A percentile compares a stretch with the other conserved stretches of the same genome.
phyloP scores from a whole-genome alignment of 2,797 vertebrate genomes.

The Novumbra hubbsi region DNA sequence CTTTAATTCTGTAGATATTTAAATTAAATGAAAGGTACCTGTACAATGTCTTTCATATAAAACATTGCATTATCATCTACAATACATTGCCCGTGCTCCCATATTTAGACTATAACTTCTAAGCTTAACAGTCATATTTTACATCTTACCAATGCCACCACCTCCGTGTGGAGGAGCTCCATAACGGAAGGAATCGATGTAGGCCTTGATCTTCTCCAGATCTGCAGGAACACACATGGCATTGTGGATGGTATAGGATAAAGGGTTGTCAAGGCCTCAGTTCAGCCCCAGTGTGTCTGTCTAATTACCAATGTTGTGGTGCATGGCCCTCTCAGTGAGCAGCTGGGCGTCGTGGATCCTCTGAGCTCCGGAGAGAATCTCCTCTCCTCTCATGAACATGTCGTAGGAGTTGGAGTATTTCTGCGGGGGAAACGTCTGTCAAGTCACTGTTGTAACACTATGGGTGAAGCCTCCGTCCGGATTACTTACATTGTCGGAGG shows the following conservation, averaged over 20 bases:
- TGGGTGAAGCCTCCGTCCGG: not conserved
- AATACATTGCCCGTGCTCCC: not conserved
- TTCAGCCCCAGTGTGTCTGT: conserved; percentile 8
- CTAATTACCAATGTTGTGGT: conserved; percentile 88
- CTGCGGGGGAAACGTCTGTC: conserved; percentile 59
- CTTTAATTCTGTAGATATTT: no score
- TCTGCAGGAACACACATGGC: conserved; percentile 69
- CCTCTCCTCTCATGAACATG: conserved; percentile 99
- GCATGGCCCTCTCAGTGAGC: conserved; percentile 88
- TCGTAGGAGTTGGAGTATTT: conserved; percentile 98
- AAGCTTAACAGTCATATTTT: not conserved
- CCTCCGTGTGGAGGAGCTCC: conserved; percentile 96
- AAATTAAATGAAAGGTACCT: no score
- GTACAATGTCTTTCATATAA: not conserved
- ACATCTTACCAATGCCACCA: conserved; percentile 90
- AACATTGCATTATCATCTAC: not conserved
- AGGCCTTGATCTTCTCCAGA: conserved; percentile 97
- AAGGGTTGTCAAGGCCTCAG: no score
- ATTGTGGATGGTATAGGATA: not conserved
- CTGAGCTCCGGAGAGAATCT: conserved; percentile 97
- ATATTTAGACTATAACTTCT: not conserved
- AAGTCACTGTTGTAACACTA: conserved; percentile 12
- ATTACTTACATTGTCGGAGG: conserved; percentile 84
- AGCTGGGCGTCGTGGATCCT: conserved; percentile 92
- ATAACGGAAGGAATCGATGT: conserved; percentile 96